A percentile compares a stretch with the other conserved stretches of the same genome.
phyloP scores from a whole-genome alignment of 64 coral and sea anemone species.

The Cladopsammia gracilis region DNA sequence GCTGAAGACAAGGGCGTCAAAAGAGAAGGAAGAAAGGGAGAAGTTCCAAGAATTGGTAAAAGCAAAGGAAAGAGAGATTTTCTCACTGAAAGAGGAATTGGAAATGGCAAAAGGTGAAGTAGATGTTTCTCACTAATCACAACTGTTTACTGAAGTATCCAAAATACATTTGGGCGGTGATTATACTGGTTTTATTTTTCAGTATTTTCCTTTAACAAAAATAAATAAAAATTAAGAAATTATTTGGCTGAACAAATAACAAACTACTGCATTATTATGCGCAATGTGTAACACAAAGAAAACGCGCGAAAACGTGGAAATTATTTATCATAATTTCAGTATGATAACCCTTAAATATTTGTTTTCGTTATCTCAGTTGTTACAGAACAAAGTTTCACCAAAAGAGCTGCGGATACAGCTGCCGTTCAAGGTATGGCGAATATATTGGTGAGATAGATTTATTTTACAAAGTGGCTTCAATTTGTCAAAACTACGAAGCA shows the following conservation, averaged over 20 bases:
- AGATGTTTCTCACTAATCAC: not conserved
- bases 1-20: slow-evolving; percentile 1
- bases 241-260: slow-evolving; percentile 16
- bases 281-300: not conserved
- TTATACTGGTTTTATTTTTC: not conserved
- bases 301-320: not conserved
- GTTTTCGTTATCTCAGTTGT: not conserved
- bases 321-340: not conserved
- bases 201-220: too few species aligned
- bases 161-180: not conserved
- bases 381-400: not conserved
- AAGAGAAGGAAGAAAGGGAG: slow-evolving; percentile 11
- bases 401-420: slow-evolving; percentile 13
- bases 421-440: slow-evolving; percentile 9
- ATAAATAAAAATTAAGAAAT: not conserved
- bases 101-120: slow-evolving; percentile 6
- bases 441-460: not conserved
- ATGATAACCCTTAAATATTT: slow-evolving; percentile 3
- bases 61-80: slow-evolving; percentile 13
- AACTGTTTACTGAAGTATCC: slow-evolving; percentile 3
- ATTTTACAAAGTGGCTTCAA: not conserved
- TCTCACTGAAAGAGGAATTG: slow-evolving; percentile 1
- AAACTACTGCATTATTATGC: not conserved
- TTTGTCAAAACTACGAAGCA: not conserved
- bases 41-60: slow-evolving; percentile 5